Conservation (phyloP, 2,797 vertebrate genomes). For the Acanthurus tractus region DNA sequence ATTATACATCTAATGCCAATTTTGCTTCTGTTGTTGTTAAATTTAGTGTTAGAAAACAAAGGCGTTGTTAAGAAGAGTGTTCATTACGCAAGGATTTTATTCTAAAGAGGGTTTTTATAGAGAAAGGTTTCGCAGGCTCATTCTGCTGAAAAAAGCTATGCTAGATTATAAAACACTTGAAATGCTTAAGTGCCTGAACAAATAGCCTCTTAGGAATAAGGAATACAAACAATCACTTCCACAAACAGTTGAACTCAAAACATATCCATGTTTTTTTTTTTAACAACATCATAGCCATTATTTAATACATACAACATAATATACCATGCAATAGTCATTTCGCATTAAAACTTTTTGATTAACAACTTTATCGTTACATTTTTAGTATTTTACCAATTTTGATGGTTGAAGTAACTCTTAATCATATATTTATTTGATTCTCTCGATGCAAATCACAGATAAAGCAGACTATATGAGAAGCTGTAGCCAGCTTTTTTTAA, state of each 20-base stretch:
- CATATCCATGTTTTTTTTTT: neutral
- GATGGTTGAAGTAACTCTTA: too few relatives aligned
- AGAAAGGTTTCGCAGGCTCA: slow-evolving; percentile 1
- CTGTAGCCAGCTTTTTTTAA: too few relatives aligned
- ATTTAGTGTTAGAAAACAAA: too few relatives aligned
- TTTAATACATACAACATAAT: slow-evolving; percentile 3
- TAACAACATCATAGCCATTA: neutral
- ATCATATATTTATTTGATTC: too few relatives aligned
- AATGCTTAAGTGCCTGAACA: slow-evolving; percentile 17
- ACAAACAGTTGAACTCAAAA: neutral
- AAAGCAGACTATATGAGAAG: too few relatives aligned
- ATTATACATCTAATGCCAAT: too few relatives aligned
- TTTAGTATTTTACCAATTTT: too few relatives aligned
- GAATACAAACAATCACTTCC: slow-evolving; percentile 21
- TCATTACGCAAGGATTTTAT: too few relatives aligned
- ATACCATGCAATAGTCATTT: neutral
- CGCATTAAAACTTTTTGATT: neutral
- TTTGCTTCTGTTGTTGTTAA: too few relatives aligned
- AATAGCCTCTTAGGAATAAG: slow-evolving; percentile 13
- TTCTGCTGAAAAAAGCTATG: slow-evolving; percentile 7
- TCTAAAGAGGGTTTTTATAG: slow-evolving; percentile 9
- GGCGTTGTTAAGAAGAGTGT: too few relatives aligned
- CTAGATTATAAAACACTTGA: slow-evolving; percentile 27
- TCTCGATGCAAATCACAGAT: too few relatives aligned
- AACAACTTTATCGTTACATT: too few relatives aligned